These are phyloP conservation scores for Drosophila funebris DNA, from an alignment of 1,140 invertebrate genomes.

Conservation along the genomic window DNA sequence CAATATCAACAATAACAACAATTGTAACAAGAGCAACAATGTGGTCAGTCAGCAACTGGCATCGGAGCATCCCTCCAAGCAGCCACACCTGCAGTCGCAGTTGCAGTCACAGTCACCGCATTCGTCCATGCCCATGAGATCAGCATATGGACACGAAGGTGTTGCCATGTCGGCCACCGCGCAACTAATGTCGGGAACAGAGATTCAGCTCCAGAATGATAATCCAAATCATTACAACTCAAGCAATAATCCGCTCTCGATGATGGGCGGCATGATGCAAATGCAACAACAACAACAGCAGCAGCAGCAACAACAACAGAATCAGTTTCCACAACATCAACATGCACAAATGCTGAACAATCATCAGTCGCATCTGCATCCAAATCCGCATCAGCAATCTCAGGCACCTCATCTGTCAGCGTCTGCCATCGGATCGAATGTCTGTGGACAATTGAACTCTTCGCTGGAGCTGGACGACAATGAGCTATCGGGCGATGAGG, in stretches of 20 bases:
- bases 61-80: neutral
- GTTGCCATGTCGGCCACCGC: constrained; percentile 39
- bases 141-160: constrained; percentile 30
- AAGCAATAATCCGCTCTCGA: constrained; percentile 70
- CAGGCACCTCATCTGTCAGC: constrained; percentile 15
- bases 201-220: constrained; percentile 62
- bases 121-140: constrained; percentile 44
- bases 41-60: constrained; percentile 40
- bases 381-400: constrained; percentile 28
- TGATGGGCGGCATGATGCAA: constrained; percentile 80
- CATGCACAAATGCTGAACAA: constrained; percentile 33
- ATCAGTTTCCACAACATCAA: constrained; percentile 10
- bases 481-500: constrained; percentile 76
- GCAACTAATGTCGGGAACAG: constrained; percentile 40
- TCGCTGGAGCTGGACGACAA: constrained; percentile 75
- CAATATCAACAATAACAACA: constrained; percentile 73
- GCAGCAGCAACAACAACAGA: constrained; percentile 14
- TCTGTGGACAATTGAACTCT: constrained; percentile 53
- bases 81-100: constrained; percentile 31
- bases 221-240: constrained; percentile 65
- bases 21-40: constrained; percentile 59
- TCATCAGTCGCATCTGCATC: constrained; percentile 54
- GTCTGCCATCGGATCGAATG: neutral
- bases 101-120: constrained; percentile 25
- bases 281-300: constrained; percentile 50